phyloP scores from a whole-genome alignment of 2,888 invertebrate genomes.

The Epinotia ramella region DNA sequence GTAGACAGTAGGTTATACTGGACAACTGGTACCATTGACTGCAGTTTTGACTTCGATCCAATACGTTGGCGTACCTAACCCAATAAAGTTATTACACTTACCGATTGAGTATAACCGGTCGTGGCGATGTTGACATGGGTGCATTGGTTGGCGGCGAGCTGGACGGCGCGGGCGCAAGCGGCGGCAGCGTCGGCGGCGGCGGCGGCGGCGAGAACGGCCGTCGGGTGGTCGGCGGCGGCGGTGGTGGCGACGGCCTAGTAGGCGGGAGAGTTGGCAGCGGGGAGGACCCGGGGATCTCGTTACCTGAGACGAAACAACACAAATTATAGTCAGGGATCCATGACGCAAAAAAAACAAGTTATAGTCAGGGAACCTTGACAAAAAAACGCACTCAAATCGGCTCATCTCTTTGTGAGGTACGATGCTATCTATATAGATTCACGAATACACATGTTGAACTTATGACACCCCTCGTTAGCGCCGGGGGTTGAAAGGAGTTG shows the following conservation, averaged over 20 bases:
- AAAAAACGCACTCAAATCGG: too few relatives aligned
- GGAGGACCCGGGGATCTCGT: constrained; percentile 51
- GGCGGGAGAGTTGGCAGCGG: constrained; percentile 49
- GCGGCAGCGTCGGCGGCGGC: constrained; percentile 45
- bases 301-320: constrained; percentile 46
- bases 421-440: too few relatives aligned
- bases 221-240: constrained; percentile 24
- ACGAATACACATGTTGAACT: too few relatives aligned
- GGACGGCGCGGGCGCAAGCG: constrained; percentile 43
- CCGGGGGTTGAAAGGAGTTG: too few relatives aligned
- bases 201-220: constrained; percentile 40
- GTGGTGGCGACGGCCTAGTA: constrained; percentile 46
- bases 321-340: background rate
- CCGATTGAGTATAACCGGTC: constrained; percentile 51
- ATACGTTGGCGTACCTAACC: background rate
- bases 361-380: too few relatives aligned
- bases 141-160: constrained; percentile 18
- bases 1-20: too few relatives aligned
- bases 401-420: too few relatives aligned
- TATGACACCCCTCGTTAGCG: too few relatives aligned
- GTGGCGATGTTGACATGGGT: constrained; percentile 53
- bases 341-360: too few relatives aligned
- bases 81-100: background rate
- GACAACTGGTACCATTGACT: too few relatives aligned
- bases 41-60: too few relatives aligned